Conservation (phyloP, 2,888 invertebrate genomes). For the Euphydryas editha region DNA sequence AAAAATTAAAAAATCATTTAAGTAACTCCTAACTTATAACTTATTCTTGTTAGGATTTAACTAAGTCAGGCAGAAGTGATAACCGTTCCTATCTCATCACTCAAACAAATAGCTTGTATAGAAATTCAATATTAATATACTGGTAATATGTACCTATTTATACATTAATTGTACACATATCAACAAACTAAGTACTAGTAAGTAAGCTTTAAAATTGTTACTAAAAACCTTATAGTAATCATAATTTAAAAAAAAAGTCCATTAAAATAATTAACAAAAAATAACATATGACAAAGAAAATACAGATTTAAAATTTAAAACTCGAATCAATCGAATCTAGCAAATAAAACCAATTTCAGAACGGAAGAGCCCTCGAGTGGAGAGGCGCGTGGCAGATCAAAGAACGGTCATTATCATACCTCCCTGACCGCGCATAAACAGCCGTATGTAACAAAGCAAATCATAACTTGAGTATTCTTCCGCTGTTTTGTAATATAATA, state of each 20-base stretch:
- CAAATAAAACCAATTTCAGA: conserved; percentile 37
- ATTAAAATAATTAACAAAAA: not conserved
- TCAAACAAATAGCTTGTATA: too few species aligned
- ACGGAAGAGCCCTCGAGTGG: conserved; percentile 35
- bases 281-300: not conserved
- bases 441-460: conserved; percentile 44
- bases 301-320: conserved; percentile 2
- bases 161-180: too few species aligned
- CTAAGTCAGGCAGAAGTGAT: too few species aligned
- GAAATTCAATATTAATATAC: too few species aligned
- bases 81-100: too few species aligned
- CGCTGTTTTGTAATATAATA: conserved; percentile 8
- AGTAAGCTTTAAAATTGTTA: too few species aligned
- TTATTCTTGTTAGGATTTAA: too few species aligned
- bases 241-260: not conserved
- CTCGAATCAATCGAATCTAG: conserved; percentile 20
- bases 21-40: too few species aligned
- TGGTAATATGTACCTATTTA: too few species aligned
- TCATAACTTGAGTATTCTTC: conserved; percentile 36
- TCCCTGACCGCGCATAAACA: conserved; percentile 52
- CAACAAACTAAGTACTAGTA: too few species aligned
- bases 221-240: too few species aligned
- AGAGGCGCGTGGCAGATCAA: conserved; percentile 56
- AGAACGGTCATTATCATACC: conserved; percentile 48
- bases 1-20: too few species aligned